Conservation (phyloP, 2,113 vertebrate species). For the Peucedramus taeniatus region DNA sequence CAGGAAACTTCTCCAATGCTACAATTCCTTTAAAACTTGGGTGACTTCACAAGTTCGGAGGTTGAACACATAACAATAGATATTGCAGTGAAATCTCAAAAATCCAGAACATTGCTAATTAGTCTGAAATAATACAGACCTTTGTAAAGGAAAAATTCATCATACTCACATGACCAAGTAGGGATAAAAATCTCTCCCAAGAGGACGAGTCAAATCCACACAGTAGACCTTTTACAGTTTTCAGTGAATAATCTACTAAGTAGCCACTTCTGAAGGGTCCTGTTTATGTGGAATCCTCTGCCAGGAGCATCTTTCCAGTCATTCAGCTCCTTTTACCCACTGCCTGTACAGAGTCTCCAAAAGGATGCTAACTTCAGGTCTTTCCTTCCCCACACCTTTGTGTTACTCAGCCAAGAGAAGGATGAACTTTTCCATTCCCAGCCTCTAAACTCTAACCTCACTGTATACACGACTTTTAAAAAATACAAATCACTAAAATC, state of each 20-base stretch:
- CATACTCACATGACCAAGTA: rapidly evolving
- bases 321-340: not conserved
- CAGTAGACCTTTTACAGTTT: not conserved
- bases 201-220: not conserved
- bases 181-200: not conserved
- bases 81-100: not conserved
- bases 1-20: not conserved
- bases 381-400: not conserved
- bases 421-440: not conserved
- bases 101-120: not conserved
- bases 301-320: not conserved
- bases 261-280: not conserved
- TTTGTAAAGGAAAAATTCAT: not conserved
- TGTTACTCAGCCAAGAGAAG: not conserved
- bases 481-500: not conserved
- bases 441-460: not conserved
- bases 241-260: not conserved
- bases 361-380: not conserved
- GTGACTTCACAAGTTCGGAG: not conserved
- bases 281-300: not conserved
- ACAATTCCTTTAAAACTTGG: not conserved
- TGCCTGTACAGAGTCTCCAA: not conserved
- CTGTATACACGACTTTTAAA: not conserved
- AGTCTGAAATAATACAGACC: not conserved
- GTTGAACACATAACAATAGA: not conserved